phyloP scores from a whole-genome alignment of 2,113 vertebrate species.

The Myrmecophaga tridactyla region DNA sequence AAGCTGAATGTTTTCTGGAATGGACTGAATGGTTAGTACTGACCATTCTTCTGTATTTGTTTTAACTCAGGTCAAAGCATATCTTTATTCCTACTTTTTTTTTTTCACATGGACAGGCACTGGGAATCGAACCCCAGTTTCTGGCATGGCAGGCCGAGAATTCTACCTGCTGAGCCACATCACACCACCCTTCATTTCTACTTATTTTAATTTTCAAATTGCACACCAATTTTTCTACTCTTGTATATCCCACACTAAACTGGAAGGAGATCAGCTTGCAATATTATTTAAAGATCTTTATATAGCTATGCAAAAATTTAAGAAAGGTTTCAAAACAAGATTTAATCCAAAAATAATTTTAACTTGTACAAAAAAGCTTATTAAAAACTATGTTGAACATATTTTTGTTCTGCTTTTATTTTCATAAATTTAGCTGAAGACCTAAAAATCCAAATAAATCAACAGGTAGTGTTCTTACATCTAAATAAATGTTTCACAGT shows the following conservation, averaged over 20 bases:
- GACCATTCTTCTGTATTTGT: background rate
- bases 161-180: too few species aligned
- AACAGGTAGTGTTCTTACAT: background rate
- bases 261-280: constrained; percentile 3
- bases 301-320: background rate
- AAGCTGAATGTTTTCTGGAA: background rate
- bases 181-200: too few species aligned
- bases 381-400: background rate
- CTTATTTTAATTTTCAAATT: background rate
- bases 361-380: background rate
- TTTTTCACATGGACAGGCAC: too few species aligned
- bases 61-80: background rate
- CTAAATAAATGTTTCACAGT: background rate
- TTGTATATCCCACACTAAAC: background rate
- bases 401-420: background rate
- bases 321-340: background rate
- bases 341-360: background rate
- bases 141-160: too few species aligned
- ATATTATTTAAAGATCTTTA: background rate
- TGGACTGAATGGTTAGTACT: background rate
- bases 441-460: background rate
- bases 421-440: background rate
- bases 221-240: background rate
- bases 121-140: too few species aligned
- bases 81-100: background rate